Evolutionary conservation across 2,888 invertebrate genomes (phyloP).

Genomic region (Stegana nigrithorax): DNA sequence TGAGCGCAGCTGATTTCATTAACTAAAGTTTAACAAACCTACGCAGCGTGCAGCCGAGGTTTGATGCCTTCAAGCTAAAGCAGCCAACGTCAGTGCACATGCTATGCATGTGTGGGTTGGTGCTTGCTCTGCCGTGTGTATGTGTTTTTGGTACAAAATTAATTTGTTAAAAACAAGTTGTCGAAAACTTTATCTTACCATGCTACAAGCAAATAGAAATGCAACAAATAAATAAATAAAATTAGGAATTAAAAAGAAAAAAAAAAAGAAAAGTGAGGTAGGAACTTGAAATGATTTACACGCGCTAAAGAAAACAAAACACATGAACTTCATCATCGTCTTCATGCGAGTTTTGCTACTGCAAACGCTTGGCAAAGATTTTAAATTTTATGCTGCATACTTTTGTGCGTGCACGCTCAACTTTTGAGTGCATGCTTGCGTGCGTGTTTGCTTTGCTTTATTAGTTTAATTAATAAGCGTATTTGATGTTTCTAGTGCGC

Average conservation of each 20-base stretch:
- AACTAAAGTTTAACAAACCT: conserved; percentile 53
- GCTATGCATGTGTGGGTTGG: conserved; percentile 16
- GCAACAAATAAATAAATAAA: not conserved
- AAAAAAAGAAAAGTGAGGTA: not conserved
- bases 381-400: conserved; percentile 15
- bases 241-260: not conserved
- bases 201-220: not conserved
- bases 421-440: conserved; percentile 16
- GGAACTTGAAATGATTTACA: not conserved
- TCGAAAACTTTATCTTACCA: conserved; percentile 46
- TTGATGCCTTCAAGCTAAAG: not conserved
- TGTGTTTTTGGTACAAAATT: conserved; percentile 46
- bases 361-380: conserved; percentile 3
- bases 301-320: not conserved
- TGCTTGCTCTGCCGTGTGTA: conserved; percentile 14
- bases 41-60: not conserved
- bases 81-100: not conserved
- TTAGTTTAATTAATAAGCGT: conserved; percentile 46
- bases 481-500: not conserved
- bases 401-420: conserved; percentile 22
- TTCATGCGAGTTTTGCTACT: not conserved
- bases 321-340: not conserved
- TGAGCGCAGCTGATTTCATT: conserved; percentile 64
- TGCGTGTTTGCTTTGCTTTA: conserved; percentile 14
- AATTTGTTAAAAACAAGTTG: conserved; percentile 63